phyloP scores from a whole-genome alignment of 1,140 invertebrate species.

The Colletes gigas region DNA sequence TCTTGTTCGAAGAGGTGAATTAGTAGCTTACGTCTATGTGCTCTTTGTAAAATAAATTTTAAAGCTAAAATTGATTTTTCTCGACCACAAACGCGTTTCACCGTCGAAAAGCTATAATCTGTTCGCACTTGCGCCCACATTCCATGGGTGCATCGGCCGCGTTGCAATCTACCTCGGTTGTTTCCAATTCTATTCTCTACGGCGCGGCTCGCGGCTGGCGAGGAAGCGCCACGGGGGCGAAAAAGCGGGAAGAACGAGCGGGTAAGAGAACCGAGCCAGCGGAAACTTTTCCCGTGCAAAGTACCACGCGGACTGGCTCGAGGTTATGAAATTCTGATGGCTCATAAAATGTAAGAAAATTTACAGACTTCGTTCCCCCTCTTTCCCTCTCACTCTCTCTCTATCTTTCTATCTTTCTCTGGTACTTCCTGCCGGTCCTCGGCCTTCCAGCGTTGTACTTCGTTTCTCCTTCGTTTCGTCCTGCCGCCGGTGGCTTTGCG shows the following conservation, averaged over 20 bases:
- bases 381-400: conserved; percentile 40
- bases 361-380: conserved; percentile 78
- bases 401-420: neutral
- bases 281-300: conserved; percentile 81
- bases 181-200: conserved; percentile 44
- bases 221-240: conserved; percentile 59
- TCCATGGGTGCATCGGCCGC: conserved; percentile 24
- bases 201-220: conserved; percentile 24
- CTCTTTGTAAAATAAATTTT: no score
- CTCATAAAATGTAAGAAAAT: conserved; percentile 83
- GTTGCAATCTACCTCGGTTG: conserved; percentile 31
- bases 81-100: neutral
- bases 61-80: no score
- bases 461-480: conserved; percentile 55
- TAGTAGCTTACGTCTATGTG: no score
- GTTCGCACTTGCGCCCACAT: neutral
- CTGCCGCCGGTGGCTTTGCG: conserved; percentile 49
- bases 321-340: conserved; percentile 82
- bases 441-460: conserved; percentile 38
- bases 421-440: conserved; percentile 43
- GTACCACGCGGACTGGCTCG: conserved; percentile 81
- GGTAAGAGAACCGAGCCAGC: conserved; percentile 63
- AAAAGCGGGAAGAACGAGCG: conserved; percentile 53
- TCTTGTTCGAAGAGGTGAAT: no score
- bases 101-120: neutral